These are phyloP conservation scores for Brenthis daphne DNA, from an alignment of 2,888 invertebrate genomes.

Conservation along the genomic window DNA sequence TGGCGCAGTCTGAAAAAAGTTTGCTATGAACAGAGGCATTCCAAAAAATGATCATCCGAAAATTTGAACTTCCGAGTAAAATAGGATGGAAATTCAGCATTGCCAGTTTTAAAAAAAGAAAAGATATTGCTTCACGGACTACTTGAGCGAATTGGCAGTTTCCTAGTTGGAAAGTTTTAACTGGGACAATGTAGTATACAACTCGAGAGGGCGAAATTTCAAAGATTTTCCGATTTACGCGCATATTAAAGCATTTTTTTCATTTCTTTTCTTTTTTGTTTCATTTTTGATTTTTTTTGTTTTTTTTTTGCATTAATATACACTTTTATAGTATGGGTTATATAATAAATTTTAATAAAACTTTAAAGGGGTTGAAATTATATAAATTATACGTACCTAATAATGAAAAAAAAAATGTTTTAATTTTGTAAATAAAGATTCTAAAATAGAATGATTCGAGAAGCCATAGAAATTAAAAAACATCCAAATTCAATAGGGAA, in stretches of 20 bases:
- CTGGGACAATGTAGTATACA: slow-evolving; percentile 14
- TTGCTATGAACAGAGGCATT: background rate
- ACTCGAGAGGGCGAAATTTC: slow-evolving; percentile 1
- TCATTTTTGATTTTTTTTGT: background rate
- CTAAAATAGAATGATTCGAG: too few relatives aligned
- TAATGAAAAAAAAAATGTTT: too few relatives aligned
- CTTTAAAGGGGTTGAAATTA: too few relatives aligned
- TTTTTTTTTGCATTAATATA: too few relatives aligned
- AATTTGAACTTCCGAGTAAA: slow-evolving; percentile 3
- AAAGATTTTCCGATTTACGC: slow-evolving; percentile 13
- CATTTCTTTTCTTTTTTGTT: background rate
- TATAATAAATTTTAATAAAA: too few relatives aligned
- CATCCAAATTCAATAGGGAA: too few relatives aligned
- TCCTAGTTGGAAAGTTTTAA: slow-evolving; percentile 18
- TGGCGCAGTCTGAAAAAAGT: background rate
- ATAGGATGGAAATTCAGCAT: slow-evolving; percentile 1
- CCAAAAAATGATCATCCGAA: slow-evolving; percentile 7
- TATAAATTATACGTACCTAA: too few relatives aligned
- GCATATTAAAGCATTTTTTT: slow-evolving; percentile 1
- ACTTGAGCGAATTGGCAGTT: slow-evolving; percentile 25
- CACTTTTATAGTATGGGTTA: too few relatives aligned
- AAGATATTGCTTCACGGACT: slow-evolving; percentile 23
- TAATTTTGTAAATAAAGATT: too few relatives aligned
- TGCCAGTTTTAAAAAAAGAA: slow-evolving; percentile 9
- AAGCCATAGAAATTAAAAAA: too few relatives aligned